phyloP scores from a whole-genome alignment of 2,888 invertebrate species.

The Hecatera dysodea region DNA sequence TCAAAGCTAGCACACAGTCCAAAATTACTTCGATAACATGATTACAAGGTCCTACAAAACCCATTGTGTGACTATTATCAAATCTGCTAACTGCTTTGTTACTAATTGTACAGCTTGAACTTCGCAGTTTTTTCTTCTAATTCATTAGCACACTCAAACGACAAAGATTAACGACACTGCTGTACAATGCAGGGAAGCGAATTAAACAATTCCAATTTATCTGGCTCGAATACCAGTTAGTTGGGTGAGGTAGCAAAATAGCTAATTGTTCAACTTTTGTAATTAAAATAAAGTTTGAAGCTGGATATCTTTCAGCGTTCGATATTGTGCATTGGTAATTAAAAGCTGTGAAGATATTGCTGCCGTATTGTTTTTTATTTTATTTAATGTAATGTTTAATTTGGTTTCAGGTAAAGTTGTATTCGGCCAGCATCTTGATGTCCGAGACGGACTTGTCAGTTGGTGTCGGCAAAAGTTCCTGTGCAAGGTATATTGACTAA shows the following conservation, averaged over 20 bases:
- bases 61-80: slow-evolving; percentile 34
- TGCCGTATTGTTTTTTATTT: background rate
- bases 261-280: slow-evolving; percentile 81
- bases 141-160: slow-evolving; percentile 67
- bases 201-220: slow-evolving; percentile 82
- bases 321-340: slow-evolving; percentile 52
- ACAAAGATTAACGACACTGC: slow-evolving; percentile 73
- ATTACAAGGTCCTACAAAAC: slow-evolving; percentile 37
- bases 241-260: slow-evolving; percentile 70
- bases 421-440: background rate
- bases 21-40: slow-evolving; percentile 48
- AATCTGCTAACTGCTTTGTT: slow-evolving; percentile 31
- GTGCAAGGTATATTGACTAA: slow-evolving; percentile 5
- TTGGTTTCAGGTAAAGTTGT: background rate
- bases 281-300: slow-evolving; percentile 77
- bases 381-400: background rate
- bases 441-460: background rate
- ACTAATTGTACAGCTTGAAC: slow-evolving; percentile 35
- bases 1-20: slow-evolving; percentile 16
- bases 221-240: slow-evolving; percentile 72
- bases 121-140: slow-evolving; percentile 56
- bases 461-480: background rate
- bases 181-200: slow-evolving; percentile 71
- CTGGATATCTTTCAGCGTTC: slow-evolving; percentile 57
- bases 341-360: slow-evolving; percentile 25